These are phyloP conservation scores for Nerophis lumbriciformis DNA, from an alignment of 2,113 vertebrate genomes.

Conservation along the genomic window DNA sequence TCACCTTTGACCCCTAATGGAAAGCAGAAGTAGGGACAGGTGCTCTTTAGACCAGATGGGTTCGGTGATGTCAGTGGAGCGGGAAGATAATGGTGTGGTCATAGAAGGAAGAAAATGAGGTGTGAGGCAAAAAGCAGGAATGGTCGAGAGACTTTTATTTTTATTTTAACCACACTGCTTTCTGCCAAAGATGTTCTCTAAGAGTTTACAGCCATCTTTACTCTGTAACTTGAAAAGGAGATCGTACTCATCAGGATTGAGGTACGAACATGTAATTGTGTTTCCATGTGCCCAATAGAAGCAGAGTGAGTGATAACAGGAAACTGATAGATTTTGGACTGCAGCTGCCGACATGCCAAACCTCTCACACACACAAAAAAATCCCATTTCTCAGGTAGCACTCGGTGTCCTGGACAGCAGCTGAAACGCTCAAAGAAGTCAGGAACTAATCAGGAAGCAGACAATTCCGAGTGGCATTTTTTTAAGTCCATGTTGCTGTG, in stretches of 20 bases:
- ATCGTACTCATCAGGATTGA: conserved; percentile 17
- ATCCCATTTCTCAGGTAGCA: conserved; percentile 52
- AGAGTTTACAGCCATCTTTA: conserved; percentile 28
- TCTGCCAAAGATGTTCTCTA: conserved; percentile 33
- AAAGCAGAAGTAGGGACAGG: conserved; percentile 43
- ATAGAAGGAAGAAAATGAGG: conserved; percentile 10
- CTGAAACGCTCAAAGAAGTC: conserved; percentile 31
- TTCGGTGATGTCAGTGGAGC: conserved; percentile 41
- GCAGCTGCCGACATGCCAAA: conserved; percentile 46
- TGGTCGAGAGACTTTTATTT: conserved; percentile 2
- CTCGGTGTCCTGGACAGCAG: conserved; percentile 31
- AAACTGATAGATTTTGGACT: conserved; percentile 17
- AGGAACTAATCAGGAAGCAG: conserved; percentile 37
- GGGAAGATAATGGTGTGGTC: conserved; percentile 22
- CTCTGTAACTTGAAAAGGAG: conserved; percentile 22
- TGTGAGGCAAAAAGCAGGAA: conserved; percentile 16
- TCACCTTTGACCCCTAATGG: conserved; percentile 58
- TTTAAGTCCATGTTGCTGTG: conserved; percentile 17
- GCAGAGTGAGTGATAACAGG: conserved; percentile 18
- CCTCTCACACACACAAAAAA: conserved; percentile 29
- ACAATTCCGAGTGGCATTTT: conserved; percentile 1
- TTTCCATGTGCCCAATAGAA: conserved; percentile 16
- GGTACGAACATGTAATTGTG: conserved; percentile 6
- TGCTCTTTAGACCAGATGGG: conserved; percentile 45
- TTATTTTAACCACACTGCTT: conserved; percentile 35